phyloP scores from a whole-genome alignment of 1,140 invertebrate species.

The Wasmannia auropunctata region DNA sequence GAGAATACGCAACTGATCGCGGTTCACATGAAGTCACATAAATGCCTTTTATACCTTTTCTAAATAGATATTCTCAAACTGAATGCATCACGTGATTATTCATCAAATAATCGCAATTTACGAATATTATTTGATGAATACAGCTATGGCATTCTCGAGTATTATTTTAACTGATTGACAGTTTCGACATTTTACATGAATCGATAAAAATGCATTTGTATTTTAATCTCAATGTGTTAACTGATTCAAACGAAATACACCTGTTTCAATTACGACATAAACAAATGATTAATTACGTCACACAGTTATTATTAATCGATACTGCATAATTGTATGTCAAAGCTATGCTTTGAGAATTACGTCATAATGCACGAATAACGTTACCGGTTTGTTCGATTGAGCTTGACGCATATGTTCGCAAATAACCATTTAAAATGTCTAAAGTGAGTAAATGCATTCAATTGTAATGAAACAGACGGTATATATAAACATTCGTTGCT shows the following conservation, averaged over 20 bases:
- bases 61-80: not conserved
- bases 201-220: not conserved
- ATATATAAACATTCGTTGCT: not conserved
- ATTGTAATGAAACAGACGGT: not conserved
- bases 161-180: not conserved
- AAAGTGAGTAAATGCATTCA: not conserved
- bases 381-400: not conserved
- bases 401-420: not conserved
- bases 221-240: not conserved
- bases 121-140: not conserved
- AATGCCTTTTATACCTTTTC: not conserved
- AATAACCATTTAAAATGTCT: not conserved
- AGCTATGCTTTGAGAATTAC: constrained; percentile 9
- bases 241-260: constrained; percentile 1
- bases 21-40: not conserved
- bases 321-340: not conserved
- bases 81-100: not conserved
- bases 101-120: no score
- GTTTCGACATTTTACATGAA: not conserved
- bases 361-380: not conserved
- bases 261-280: constrained; percentile 6
- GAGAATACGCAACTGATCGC: not conserved
- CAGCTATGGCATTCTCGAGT: not conserved
- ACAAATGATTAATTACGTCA: constrained; percentile 29
- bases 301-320: constrained; percentile 1